Evolutionary conservation across 2,797 vertebrate genomes (phyloP).

Genomic region (Crocodylus rhombifer): DNA sequence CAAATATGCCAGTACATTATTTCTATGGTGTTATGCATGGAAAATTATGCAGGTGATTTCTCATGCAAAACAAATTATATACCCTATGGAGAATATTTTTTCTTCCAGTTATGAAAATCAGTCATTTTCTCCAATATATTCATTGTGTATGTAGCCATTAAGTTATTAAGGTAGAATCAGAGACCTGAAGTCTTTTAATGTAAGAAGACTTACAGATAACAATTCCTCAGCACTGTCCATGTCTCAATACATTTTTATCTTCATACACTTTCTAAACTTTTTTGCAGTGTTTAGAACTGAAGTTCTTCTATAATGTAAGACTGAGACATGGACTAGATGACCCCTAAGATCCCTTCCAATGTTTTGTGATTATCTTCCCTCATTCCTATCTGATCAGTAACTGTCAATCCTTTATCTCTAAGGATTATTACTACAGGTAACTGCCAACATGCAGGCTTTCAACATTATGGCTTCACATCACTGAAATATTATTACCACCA

Average conservation of each 20-base stretch:
- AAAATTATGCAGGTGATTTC: not conserved
- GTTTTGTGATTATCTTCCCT: too few species aligned
- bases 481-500: not conserved
- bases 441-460: not conserved
- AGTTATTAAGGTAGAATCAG: too few species aligned
- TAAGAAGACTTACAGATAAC: too few species aligned
- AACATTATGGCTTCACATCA: not conserved
- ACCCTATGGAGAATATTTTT: not conserved
- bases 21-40: too few species aligned
- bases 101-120: not conserved
- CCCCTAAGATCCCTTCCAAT: too few species aligned
- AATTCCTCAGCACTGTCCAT: too few species aligned
- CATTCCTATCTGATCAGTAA: not conserved
- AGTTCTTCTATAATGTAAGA: not conserved
- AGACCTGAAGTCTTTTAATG: too few species aligned
- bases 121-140: not conserved
- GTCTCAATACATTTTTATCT: not conserved
- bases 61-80: not conserved
- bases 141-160: not conserved
- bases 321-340: not conserved
- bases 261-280: not conserved
- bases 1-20: too few species aligned
- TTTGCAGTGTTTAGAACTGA: not conserved
- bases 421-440: not conserved
- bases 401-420: not conserved